Conservation (phyloP, 2,113 vertebrate genomes). For the Xiphophorus hellerii region DNA sequence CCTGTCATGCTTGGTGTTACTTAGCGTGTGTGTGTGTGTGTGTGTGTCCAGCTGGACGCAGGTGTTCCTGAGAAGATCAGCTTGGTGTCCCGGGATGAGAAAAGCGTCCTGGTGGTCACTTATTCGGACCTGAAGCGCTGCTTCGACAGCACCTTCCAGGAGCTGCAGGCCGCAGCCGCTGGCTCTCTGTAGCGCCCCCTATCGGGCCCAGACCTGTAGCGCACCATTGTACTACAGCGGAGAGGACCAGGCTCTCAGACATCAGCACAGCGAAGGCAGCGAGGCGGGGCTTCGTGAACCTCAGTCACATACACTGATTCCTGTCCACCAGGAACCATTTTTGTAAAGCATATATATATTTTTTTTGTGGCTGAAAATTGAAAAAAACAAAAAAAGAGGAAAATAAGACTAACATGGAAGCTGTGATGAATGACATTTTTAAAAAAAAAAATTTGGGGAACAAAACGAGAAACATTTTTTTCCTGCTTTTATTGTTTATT, state of each 20-base stretch:
- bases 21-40: neutral
- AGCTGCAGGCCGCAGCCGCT: constrained; percentile 93
- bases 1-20: no score
- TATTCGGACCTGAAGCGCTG: constrained; percentile 99
- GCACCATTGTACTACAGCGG: constrained; percentile 96
- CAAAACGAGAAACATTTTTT: constrained; percentile 79
- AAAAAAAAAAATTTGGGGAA: constrained; percentile 85
- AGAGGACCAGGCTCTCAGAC: constrained; percentile 75
- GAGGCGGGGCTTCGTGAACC: constrained; percentile 83
- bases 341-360: constrained; percentile 77
- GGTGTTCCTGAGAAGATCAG: constrained; percentile 99
- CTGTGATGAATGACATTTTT: constrained; percentile 84
- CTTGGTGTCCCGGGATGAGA: constrained; percentile 97
- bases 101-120: constrained; percentile 97
- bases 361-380: constrained; percentile 84
- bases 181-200: constrained; percentile 92
- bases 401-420: constrained; percentile 74
- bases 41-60: constrained; percentile 88
- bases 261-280: constrained; percentile 71
- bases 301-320: constrained; percentile 95
- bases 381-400: constrained; percentile 65
- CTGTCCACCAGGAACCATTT: constrained; percentile 90
- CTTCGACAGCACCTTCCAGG: constrained; percentile 99
- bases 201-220: constrained; percentile 73
- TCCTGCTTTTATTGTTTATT: constrained; percentile 93